phyloP scores from a whole-genome alignment of 2,113 vertebrate genomes.

The Paralichthys olivaceus region DNA sequence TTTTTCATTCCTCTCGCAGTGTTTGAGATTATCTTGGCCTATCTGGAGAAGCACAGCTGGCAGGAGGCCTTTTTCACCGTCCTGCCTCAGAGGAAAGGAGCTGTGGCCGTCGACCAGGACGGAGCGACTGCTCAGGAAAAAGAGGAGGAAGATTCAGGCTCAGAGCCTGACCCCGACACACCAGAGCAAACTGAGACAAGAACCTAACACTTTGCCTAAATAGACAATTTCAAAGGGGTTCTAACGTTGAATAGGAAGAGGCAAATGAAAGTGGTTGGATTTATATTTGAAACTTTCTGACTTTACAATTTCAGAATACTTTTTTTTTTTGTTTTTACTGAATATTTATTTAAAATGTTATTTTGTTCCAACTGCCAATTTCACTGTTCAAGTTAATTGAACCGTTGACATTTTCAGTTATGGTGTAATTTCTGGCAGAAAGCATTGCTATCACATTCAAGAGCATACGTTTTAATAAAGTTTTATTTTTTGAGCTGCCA shows the following conservation, averaged over 20 bases:
- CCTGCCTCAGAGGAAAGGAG: conserved; percentile 93
- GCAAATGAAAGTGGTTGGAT: background rate
- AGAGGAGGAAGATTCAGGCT: conserved; percentile 60
- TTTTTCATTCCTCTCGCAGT: conserved; percentile 80
- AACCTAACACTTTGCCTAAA: background rate
- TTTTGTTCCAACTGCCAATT: too few relatives aligned
- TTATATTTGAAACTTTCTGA: background rate
- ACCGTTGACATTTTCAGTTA: background rate
- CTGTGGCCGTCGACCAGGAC: conserved; percentile 82
- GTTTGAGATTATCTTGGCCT: conserved; percentile 96
- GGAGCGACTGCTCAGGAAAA: conserved; percentile 18
- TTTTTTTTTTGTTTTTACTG: conserved; percentile 13
- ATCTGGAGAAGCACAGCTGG: conserved; percentile 92
- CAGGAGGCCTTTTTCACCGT: conserved; percentile 94
- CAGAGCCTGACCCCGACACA: conserved; percentile 49
- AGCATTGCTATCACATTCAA: too few relatives aligned
- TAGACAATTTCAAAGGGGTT: rapidly evolving
- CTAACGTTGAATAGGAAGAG: background rate
- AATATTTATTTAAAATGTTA: conserved; percentile 43
- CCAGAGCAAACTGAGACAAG: conserved; percentile 17
- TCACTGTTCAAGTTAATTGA: too few relatives aligned
- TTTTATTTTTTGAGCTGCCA: too few relatives aligned
- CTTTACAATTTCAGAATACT: background rate
- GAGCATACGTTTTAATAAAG: too few relatives aligned
- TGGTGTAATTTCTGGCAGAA: too few relatives aligned